Base-by-base conservation (phyloP, 2,113 vertebrate genomes). In the Pampusana beccarii region DNA sequence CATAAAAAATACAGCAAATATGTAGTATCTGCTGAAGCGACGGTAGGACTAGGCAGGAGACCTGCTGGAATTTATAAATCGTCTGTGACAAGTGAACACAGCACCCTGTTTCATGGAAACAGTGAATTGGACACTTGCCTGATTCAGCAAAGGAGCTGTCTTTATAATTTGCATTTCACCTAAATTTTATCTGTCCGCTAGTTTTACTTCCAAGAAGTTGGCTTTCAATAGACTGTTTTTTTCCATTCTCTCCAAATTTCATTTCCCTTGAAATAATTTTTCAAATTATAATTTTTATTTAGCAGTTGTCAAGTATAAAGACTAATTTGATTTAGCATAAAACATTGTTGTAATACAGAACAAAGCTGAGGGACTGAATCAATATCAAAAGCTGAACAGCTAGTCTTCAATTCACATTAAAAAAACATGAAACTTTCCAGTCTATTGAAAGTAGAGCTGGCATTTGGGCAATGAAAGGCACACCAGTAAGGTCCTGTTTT, bases 31-130 rank as follows among this genome's bases (percentile, higher is more conserved):
- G 86, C 74, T 78, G 38, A 44, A 74, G 54, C 3, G 2, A 84
- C 29, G 36, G 24, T 13, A 16, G 12, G 46, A 72, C 25, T 17
- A 65, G 88, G 70, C 60, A 62, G 77, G n/a, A 92, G 71, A 81
- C 67, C 72, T 86, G 65, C 10, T 73, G 36, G 88, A 74, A 91
- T 80, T 93, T 88, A 95, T 89, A 95, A 75, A 97, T 96, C 7
- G 24, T 36, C 72, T 85, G 36, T 86, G 96, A 96, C 97, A 97
- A 93, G 78, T 90, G 75, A 95, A 54, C 86, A 82, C 48, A 88
- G 94, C 36, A 72, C 66, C 64, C 80, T 20, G 21, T n/a, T 78
- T 38, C 88, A 4, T 13, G 70, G 86, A 91, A 90, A 57, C 60
- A 94, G 67, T 36, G 80, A 77, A 79, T 79, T 93, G 86, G 93